phyloP scores from a whole-genome alignment of 2,888 invertebrate species.

The Camptogramma bilineatum region DNA sequence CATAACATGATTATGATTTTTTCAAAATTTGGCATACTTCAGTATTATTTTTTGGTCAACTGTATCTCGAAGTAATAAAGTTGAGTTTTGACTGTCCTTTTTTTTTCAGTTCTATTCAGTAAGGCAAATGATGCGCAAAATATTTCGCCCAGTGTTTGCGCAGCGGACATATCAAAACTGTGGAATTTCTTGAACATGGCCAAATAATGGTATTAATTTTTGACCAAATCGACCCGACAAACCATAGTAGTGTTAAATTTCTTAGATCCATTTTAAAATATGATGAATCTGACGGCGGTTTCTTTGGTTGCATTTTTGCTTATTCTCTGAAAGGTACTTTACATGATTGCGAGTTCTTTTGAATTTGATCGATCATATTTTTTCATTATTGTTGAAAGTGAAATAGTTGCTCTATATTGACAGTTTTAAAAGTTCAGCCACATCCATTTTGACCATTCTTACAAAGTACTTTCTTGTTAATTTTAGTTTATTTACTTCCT shows the following conservation, averaged over 20 bases:
- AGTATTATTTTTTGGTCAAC: slow-evolving; percentile 15
- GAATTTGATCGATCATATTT: slow-evolving; percentile 34
- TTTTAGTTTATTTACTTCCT: too few species aligned
- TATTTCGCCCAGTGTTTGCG: slow-evolving; percentile 76
- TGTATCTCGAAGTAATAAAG: slow-evolving; percentile 44
- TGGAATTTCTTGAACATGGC: slow-evolving; percentile 60
- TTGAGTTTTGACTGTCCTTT: slow-evolving; percentile 46
- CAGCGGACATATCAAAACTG: slow-evolving; percentile 72
- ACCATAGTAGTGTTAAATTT: slow-evolving; percentile 80
- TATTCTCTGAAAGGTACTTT: slow-evolving; percentile 30
- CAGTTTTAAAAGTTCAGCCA: too few species aligned
- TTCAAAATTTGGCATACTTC: slow-evolving; percentile 44
- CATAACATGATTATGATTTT: slow-evolving; percentile 76
- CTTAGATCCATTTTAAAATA: slow-evolving; percentile 69
- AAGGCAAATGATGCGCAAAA: slow-evolving; percentile 77
- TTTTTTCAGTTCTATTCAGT: slow-evolving; percentile 67
- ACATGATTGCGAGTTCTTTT: slow-evolving; percentile 26
- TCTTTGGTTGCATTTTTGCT: slow-evolving; percentile 53
- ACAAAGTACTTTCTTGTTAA: too few species aligned
- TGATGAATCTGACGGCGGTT: slow-evolving; percentile 77
- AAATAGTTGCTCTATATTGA: slow-evolving; percentile 3
- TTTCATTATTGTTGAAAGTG: background rate
- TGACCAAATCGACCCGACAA: slow-evolving; percentile 64
- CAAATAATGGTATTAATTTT: slow-evolving; percentile 76
- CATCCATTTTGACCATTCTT: too few species aligned